Evolutionary conservation across 2,113 vertebrate genomes (phyloP).

Genomic region (Pelodiscus sinensis): DNA sequence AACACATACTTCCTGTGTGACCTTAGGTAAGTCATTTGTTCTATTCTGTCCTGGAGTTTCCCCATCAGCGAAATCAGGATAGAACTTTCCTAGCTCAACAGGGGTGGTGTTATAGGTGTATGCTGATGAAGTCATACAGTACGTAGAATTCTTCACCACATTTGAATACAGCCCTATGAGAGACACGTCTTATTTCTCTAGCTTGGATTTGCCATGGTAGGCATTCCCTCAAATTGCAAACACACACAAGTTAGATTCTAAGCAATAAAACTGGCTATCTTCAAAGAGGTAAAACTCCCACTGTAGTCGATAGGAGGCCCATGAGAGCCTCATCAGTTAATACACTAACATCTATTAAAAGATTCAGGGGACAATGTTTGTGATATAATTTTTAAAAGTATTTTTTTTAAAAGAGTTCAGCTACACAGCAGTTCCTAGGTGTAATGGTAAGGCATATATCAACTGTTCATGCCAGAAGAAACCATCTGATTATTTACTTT

Average conservation of each 20-base stretch:
- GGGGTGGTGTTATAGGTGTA: background rate
- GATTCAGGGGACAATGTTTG: background rate
- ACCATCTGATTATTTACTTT: background rate
- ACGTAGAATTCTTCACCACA: background rate
- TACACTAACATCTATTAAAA: background rate
- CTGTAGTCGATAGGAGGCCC: background rate
- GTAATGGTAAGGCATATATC: background rate
- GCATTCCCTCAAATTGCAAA: background rate
- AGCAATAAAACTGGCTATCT: background rate
- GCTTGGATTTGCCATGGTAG: background rate
- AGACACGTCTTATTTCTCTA: background rate
- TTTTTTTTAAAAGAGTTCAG: background rate
- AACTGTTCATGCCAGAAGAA: background rate
- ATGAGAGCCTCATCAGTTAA: background rate
- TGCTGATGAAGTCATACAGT: background rate
- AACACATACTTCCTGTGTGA: background rate
- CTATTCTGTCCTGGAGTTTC: background rate
- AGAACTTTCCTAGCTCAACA: background rate
- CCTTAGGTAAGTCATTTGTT: background rate
- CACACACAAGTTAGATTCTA: background rate
- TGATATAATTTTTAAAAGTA: background rate
- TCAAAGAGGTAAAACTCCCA: fast-evolving
- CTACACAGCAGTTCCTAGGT: background rate
- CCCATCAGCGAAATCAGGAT: background rate
- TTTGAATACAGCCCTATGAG: background rate